Conservation (phyloP, 1,140 invertebrate species). For the Rhopalosiphum maidis region DNA sequence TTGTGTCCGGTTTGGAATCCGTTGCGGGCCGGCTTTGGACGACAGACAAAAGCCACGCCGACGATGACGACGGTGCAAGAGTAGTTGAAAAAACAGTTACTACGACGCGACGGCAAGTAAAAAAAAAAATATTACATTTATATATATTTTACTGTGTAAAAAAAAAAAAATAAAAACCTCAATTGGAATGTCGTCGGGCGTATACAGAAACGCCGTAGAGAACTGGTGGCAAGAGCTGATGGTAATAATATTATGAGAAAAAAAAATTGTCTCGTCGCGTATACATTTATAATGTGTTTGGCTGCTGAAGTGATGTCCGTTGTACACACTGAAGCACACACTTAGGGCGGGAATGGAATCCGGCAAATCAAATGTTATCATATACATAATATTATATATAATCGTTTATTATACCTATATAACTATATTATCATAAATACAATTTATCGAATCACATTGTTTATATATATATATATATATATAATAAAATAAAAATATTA, state of each 20-base stretch:
- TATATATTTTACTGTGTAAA: slow-evolving; percentile 25
- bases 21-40: slow-evolving; percentile 25
- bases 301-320: neutral
- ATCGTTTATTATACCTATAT: neutral
- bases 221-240: slow-evolving; percentile 39
- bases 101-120: slow-evolving; percentile 4
- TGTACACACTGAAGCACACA: neutral
- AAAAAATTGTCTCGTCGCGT: slow-evolving; percentile 42
- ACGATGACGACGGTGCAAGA: neutral
- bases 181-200: slow-evolving; percentile 50
- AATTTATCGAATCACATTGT: too few species aligned
- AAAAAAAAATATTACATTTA: slow-evolving; percentile 35
- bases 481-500: neutral
- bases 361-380: slow-evolving; percentile 25
- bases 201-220: neutral
- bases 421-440: too few species aligned
- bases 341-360: slow-evolving; percentile 25
- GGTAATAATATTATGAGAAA: neutral
- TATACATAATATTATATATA: neutral
- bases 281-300: neutral
- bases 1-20: slow-evolving; percentile 52
- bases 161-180: slow-evolving; percentile 37
- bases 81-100: neutral
- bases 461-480: neutral
- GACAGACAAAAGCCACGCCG: slow-evolving; percentile 36